Base-by-base conservation (phyloP, 2,113 vertebrate genomes). In the Smithornis capensis region DNA sequence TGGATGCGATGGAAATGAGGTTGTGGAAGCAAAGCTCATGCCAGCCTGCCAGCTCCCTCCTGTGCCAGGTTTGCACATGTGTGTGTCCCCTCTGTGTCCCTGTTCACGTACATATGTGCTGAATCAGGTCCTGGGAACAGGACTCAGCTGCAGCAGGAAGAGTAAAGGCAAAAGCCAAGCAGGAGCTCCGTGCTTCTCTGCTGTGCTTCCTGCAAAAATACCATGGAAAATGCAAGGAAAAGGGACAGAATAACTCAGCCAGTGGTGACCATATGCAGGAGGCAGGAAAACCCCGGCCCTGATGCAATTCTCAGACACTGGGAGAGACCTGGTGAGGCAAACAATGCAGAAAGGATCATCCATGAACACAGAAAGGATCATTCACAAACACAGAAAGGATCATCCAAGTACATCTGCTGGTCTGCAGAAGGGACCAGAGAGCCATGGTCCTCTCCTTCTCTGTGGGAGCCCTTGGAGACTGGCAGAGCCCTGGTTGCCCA, bases 181-280 rank as follows among this genome's bases (percentile, higher is more conserved):
- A 76, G 67, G 44, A 89, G 28, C 27, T 23, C 37, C 47, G 53
- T 28, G 40, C 33, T 71, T 11, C 47, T 53, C 37, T 27, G 47
- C 63, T 44, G 10, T 21, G n/a, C 23, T 57, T 44, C 25, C 65
- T 78, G 8, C 31, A 53, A 27, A 45, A 86, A 77, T 4, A 25
- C 13, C 15, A 14, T 8, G 35, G 35, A 33, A 89, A 79, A 85
- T 3, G 5, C 33, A 44, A 21, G 44, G 57, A 47, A 62, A 94
- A 55, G 56, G 47, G 17, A 56, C 10, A 59, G n/a, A 40, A 15
- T 3, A 35, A 68, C 12, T 47, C 52, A 67, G 56, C 19, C 27
- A 12, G 56, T 0, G 5, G 67, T 0, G 3, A 38, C 18, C 50
- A 50, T 4, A 6, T 0, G 0, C 19, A 75, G 47, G 28, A 55